Evolutionary conservation across 2,888 invertebrate genomes (phyloP), one percentile per base, ranked within the genome.

Genomic region (Acleris holmiana): DNA sequence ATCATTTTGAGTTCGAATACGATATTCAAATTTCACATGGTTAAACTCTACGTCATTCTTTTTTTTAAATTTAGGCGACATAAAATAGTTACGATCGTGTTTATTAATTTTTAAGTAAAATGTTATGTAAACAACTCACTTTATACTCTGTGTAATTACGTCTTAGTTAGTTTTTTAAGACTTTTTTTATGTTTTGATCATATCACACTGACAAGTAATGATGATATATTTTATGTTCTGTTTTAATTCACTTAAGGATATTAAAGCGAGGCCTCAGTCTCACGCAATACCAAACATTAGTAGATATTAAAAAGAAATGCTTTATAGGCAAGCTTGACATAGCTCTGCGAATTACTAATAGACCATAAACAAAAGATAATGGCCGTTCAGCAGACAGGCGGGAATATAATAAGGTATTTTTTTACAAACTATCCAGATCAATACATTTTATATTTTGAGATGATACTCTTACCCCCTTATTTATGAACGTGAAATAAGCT

Each of bases 1-100:
- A 76, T 77, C 78, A 83, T 84, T 88, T 87, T 80, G 78, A 84
- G 78, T 81, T 84, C 72, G 79, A 84, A 82, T 75, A 78, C 76
- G 74, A 75, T 75, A 75, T 79, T 77, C 71, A 76, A 76, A 73
- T 67, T 66, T 59, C 46, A 64, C 64, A 55, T 57, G 63, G 57
- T 58, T 58, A 51, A 58, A 10, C 35, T 5, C 23, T 48, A 35
- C 41, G 44, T 55, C 41, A 64, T 17, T 47, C 55, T 55, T 29
- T 25, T n/a, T 35, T 50, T 59, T 48, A 40, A 55, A 50, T 51
- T 23, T 40, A 53, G 23, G 46, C 44, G 40, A 55, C 59, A 55
- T 60, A 49, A 56, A 56, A 41, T 59, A 25, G 51, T 60, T 55
- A 46, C 23, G 44, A 56, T 54, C 41, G 25, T 5, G 50, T 50